Evolutionary conservation across 2,113 vertebrate species (phyloP), one percentile per base, ranked within the genome.

Genomic region (Amphiprion percula): DNA sequence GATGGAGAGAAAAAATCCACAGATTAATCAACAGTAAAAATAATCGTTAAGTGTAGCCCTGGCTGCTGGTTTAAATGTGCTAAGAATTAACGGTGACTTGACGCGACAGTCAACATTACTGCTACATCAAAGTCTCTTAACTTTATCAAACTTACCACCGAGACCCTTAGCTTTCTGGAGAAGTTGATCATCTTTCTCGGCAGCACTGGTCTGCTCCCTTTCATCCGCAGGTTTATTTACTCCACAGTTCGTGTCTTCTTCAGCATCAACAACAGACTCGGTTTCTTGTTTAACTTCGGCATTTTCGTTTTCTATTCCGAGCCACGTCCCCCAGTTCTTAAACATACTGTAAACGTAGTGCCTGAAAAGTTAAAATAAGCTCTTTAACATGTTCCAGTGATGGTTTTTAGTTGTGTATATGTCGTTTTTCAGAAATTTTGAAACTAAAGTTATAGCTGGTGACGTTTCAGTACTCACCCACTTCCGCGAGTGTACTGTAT

Each of bases 281-380:
- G 3, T 61, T 65, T 77, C 60, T 74, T 68, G 8, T 19, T 62
- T 28, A 61, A 37, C 63, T 41, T 69, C 41, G 6, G 5, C 75
- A 53, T 86, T 78, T 69, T 79, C 58, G 28, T 62, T 46, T 23
- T 83, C 72, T 49, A n/a, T 46, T 4, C 86, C 87, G 2, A 90
- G 63, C 89, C 89, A 92, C 5, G 26, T 24, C 15, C 78, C 84
- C 80, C 63, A 87, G 26, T 28, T 84, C 41, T 77, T 87, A 5
- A 92, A 87, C 88, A 90, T 90, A 14, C 44, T 85, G 59, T 33
- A 55, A 49, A 33, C 19, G 7, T 10, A 2, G 23, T 5, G 21
- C n/a, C 10, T 21, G 14, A 50, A 46, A 6, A 55, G 26, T 21
- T 55, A 44, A 14, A 9, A 30, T 0, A 52, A 28, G 39, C 17